phyloP scores from a whole-genome alignment of 2,113 vertebrate species.

The Symphodus melops region DNA sequence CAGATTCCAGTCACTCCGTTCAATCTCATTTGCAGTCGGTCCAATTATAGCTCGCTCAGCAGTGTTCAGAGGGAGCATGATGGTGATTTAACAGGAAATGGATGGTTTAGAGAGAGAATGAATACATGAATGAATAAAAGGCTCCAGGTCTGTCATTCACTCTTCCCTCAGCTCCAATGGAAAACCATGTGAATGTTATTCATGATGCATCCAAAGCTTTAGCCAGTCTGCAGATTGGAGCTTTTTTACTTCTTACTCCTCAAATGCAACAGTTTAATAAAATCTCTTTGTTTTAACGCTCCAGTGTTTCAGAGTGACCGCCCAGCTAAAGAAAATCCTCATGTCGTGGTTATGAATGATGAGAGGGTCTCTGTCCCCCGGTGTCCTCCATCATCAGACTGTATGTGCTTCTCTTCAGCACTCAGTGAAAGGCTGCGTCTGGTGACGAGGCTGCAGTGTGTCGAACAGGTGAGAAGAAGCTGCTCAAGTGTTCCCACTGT shows the following conservation, averaged over 20 bases:
- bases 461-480: background rate
- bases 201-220: conserved; percentile 6
- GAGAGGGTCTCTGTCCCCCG: too few species aligned
- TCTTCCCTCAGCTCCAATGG: conserved; percentile 1
- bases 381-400: too few species aligned
- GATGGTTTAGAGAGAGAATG: conserved; percentile 39
- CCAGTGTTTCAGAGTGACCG: too few species aligned
- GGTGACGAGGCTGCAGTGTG: too few species aligned
- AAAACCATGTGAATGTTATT: conserved; percentile 18
- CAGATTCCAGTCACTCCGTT: conserved; percentile 25
- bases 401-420: too few species aligned
- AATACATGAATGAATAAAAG: conserved; percentile 56
- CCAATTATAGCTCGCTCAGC: conserved; percentile 33
- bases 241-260: too few species aligned
- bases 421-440: too few species aligned
- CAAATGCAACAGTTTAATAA: too few species aligned
- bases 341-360: too few species aligned
- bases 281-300: too few species aligned
- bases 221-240: background rate
- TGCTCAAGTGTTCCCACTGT: too few species aligned
- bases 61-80: conserved; percentile 26
- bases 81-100: conserved; percentile 49
- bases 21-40: conserved; percentile 16
- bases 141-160: background rate
- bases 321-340: too few species aligned